phyloP scores from a whole-genome alignment of 2,113 vertebrate species.

The human region DNA sequence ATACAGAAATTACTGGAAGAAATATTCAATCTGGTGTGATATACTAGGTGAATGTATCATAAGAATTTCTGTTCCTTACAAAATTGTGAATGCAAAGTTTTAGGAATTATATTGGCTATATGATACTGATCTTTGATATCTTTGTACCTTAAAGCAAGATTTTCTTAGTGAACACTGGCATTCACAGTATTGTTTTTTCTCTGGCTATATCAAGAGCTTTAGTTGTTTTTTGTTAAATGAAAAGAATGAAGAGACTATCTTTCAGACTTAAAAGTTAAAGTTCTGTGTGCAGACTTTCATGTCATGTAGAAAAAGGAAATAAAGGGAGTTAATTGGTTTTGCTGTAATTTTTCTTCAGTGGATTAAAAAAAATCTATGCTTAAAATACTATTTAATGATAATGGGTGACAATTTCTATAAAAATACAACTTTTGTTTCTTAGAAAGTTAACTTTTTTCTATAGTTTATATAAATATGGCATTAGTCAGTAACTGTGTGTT shows the following conservation, averaged over 20 bases:
- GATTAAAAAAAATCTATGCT: neutral
- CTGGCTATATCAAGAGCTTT: neutral
- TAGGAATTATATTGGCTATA: neutral
- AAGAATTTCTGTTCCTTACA: conserved; percentile 4
- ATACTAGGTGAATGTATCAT: neutral
- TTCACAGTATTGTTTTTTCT: neutral
- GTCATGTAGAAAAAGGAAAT: neutral
- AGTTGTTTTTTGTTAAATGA: neutral
- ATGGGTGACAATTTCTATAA: neutral
- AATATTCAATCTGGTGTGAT: neutral
- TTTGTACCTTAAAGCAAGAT: neutral
- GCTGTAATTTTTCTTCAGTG: neutral
- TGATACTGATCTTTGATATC: neutral
- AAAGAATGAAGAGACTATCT: neutral
- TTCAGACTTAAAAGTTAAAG: neutral
- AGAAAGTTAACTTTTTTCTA: neutral
- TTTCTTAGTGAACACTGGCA: neutral
- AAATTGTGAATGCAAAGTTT: neutral
- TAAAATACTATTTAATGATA: neutral
- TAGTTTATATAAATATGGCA: neutral
- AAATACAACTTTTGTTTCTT: neutral
- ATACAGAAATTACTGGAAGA: neutral
- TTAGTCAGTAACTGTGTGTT: neutral
- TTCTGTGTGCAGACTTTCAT: neutral
- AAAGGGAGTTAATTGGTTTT: neutral